phyloP scores from a whole-genome alignment of 2,888 invertebrate species.

The Lepidocyrtinus sp. region DNA sequence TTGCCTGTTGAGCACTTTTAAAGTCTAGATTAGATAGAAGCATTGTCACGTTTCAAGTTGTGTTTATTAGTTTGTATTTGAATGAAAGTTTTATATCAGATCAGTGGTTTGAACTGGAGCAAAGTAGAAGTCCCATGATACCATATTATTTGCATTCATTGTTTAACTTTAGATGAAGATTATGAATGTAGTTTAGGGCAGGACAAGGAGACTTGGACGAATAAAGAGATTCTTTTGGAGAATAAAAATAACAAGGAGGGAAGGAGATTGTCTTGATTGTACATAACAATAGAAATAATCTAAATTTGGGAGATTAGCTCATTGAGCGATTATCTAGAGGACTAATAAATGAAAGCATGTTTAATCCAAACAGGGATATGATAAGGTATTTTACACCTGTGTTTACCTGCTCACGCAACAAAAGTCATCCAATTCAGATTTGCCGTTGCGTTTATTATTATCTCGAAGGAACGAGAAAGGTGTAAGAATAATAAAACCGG shows the following conservation, averaged over 20 bases:
- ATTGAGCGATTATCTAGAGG: not conserved
- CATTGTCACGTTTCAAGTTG: not conserved
- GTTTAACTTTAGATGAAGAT: too few relatives aligned
- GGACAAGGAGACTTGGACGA: too few relatives aligned
- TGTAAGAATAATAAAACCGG: not conserved
- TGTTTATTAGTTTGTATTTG: too few relatives aligned
- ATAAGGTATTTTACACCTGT: not conserved
- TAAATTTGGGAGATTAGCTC: not conserved
- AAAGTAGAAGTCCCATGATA: too few relatives aligned
- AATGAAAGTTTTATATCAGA: conserved; percentile 11
- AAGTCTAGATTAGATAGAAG: conserved; percentile 25
- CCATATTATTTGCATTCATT: too few relatives aligned
- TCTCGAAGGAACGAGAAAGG: not conserved
- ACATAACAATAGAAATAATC: not conserved
- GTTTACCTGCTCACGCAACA: not conserved
- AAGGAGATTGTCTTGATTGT: too few relatives aligned
- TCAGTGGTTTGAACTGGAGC: not conserved
- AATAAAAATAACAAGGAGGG: too few relatives aligned
- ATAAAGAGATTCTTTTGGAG: too few relatives aligned
- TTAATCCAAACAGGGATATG: not conserved
- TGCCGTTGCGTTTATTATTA: not conserved
- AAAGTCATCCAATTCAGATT: not conserved
- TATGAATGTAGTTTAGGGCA: too few relatives aligned
- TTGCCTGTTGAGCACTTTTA: conserved; percentile 26
- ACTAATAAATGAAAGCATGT: not conserved